These are phyloP conservation scores for Camponotus pennsylvanicus DNA, from an alignment of 1,140 invertebrate species.

Conservation along the genomic window DNA sequence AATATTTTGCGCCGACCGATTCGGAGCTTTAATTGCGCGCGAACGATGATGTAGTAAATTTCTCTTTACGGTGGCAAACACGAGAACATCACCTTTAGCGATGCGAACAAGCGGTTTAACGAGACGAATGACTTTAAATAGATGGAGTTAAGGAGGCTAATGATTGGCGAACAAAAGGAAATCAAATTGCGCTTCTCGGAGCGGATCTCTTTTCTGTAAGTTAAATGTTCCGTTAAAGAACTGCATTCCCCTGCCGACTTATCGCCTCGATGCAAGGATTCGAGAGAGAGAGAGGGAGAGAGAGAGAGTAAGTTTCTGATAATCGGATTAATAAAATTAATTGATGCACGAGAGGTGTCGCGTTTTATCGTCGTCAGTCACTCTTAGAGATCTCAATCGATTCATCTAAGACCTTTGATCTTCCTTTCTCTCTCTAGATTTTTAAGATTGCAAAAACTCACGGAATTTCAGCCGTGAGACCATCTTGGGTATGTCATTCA, in stretches of 20 bases:
- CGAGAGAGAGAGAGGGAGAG: neutral
- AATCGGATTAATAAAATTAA: conserved; percentile 47
- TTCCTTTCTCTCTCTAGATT: neutral
- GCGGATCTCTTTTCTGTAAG: neutral
- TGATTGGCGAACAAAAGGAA: conserved; percentile 27
- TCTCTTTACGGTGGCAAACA: neutral
- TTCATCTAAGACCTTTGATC: neutral
- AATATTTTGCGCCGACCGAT: neutral
- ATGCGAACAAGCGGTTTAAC: conserved; percentile 14
- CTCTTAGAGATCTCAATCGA: neutral
- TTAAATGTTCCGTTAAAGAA: conserved; percentile 42
- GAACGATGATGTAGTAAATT: conserved; percentile 13
- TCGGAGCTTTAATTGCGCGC: neutral
- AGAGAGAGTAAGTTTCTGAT: neutral
- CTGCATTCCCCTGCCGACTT: neutral
- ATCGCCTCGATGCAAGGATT: conserved; percentile 4
- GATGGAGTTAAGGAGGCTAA: conserved; percentile 44
- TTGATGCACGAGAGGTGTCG: neutral
- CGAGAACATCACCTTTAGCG: neutral
- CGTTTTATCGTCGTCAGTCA: neutral
- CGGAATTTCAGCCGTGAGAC: neutral
- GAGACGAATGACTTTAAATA: conserved; percentile 38
- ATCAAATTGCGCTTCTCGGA: conserved; percentile 27
- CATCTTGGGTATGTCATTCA: neutral
- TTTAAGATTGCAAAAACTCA: neutral